Evolutionary conservation across 1,140 invertebrate species (phyloP).

Genomic region (Brachionus plicatilis): DNA sequence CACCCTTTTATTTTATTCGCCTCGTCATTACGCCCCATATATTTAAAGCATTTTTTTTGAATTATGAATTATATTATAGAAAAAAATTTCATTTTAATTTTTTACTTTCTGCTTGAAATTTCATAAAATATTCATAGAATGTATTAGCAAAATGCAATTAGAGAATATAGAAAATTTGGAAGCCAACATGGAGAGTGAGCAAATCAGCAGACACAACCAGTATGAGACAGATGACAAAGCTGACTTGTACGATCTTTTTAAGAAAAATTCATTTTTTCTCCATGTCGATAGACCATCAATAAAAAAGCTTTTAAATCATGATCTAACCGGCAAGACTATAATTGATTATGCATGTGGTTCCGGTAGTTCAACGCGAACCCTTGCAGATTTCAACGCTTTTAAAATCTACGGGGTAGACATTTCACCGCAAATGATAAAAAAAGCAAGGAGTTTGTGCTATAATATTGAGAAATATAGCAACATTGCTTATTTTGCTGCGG

Average conservation of each 20-base stretch:
- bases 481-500: neutral
- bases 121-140: constrained; percentile 2
- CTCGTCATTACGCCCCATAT: neutral
- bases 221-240: constrained; percentile 11
- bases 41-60: neutral
- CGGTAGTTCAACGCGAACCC: neutral
- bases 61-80: neutral
- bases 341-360: constrained; percentile 16
- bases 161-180: neutral
- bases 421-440: neutral
- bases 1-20: neutral
- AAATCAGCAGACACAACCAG: neutral
- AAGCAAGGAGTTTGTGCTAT: neutral
- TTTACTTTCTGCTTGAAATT: neutral
- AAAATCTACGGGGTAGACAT: neutral
- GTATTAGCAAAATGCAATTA: neutral
- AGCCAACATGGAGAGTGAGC: neutral
- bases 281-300: neutral
- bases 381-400: neutral
- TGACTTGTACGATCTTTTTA: neutral
- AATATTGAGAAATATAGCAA: neutral
- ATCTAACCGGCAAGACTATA: neutral
- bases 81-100: neutral
- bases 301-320: neutral
- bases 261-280: neutral